Percentiles rank a stretch among this genome's conserved stretches.
phyloP scores from a whole-genome alignment of 2,113 vertebrate genomes.

The Calyptommatus sinebrachiatus region DNA sequence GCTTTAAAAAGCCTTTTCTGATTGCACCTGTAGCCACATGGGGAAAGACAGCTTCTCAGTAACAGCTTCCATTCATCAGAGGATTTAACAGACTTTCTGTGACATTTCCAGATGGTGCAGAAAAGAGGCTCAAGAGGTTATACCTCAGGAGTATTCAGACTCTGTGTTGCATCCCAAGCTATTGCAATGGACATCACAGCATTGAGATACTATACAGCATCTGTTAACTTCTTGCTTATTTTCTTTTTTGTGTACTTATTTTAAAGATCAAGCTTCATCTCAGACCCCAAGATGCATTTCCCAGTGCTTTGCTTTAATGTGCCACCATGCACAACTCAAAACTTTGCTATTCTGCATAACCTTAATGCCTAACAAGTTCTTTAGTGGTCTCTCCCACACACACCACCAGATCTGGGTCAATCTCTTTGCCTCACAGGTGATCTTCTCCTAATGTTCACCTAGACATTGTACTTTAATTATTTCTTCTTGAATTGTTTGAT shows the following conservation, averaged over 20 bases:
- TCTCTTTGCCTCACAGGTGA: conserved; percentile 31
- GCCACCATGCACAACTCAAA: conserved; percentile 17
- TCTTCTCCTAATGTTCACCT: conserved; percentile 22
- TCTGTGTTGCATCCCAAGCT: not conserved
- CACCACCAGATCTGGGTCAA: conserved; percentile 25
- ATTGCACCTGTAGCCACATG: no score
- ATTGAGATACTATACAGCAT: not conserved
- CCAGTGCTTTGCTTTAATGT: conserved; percentile 8
- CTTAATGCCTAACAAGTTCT: conserved; percentile 16
- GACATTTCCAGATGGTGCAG: not conserved
- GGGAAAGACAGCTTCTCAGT: not conserved
- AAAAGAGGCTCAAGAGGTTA: not conserved
- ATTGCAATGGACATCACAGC: not conserved
- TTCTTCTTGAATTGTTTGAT: conserved; percentile 13
- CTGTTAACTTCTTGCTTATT: not conserved
- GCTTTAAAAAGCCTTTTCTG: no score
- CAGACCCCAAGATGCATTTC: conserved; percentile 2
- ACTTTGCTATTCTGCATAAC: conserved; percentile 17
- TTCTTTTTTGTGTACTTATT: not conserved
- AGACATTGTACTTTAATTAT: conserved; percentile 18
- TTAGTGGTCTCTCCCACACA: conserved; percentile 15
- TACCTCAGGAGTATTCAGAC: not conserved
- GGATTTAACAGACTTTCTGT: not conserved
- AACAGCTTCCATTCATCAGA: not conserved
- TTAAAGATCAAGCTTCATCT: conserved; percentile 14